Conservation (phyloP, 2,113 vertebrate species). For the Hassar affinis region DNA sequence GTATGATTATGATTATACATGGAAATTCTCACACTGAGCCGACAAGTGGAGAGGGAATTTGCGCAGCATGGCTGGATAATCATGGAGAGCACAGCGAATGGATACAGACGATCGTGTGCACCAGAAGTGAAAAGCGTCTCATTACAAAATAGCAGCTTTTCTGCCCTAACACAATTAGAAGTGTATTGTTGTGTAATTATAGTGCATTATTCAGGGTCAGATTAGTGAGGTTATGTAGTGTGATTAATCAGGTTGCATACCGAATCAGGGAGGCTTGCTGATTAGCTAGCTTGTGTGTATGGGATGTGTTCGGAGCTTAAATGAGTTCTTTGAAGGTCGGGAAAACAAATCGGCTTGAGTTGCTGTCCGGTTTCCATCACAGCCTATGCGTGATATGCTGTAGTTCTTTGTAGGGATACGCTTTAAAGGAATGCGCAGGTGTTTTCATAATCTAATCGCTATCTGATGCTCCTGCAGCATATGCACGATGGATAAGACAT, state of each 20-base stretch:
- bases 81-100: conserved; percentile 5
- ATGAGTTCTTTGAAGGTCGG: background rate
- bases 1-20: conserved; percentile 35
- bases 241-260: conserved; percentile 11
- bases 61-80: conserved; percentile 19
- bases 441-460: background rate
- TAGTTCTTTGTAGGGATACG: background rate
- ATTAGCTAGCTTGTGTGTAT: background rate
- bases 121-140: background rate
- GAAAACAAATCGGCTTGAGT: conserved; percentile 2
- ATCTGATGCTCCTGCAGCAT: background rate
- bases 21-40: conserved; percentile 29
- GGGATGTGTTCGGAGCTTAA: background rate
- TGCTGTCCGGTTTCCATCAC: background rate
- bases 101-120: conserved; percentile 20
- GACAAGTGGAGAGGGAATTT: conserved; percentile 20
- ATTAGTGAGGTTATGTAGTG: background rate
- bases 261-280: conserved; percentile 9
- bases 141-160: background rate
- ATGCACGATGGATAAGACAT: background rate
- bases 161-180: conserved; percentile 18
- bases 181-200: conserved; percentile 6
- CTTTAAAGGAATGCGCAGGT: background rate
- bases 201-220: background rate
- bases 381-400: background rate